Conservation (phyloP, 2,888 invertebrate species). For the Thecophora atra region DNA sequence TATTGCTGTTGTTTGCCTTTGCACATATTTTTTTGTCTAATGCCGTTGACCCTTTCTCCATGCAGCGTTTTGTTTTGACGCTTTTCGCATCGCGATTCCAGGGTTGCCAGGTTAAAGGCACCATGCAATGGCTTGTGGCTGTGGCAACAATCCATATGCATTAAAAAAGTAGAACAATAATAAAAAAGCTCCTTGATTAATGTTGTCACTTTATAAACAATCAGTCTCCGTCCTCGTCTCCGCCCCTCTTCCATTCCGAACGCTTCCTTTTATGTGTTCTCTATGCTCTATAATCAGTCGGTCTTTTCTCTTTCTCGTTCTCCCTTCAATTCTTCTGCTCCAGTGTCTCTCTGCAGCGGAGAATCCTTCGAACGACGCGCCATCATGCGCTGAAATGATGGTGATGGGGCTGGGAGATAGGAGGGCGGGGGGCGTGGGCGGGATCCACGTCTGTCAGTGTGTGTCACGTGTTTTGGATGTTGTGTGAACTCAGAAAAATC, state of each 20-base stretch:
- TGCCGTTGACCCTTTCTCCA: constrained; percentile 56
- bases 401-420: not conserved
- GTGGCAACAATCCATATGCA: not conserved
- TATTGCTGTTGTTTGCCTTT: constrained; percentile 48
- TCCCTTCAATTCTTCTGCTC: too few relatives aligned
- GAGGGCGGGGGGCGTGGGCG: not conserved
- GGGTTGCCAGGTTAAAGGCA: not conserved
- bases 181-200: too few relatives aligned
- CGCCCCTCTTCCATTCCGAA: not conserved
- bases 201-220: too few relatives aligned
- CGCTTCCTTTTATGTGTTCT: not conserved
- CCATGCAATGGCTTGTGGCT: not conserved
- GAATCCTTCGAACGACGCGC: constrained; percentile 41
- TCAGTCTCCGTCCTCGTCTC: not conserved
- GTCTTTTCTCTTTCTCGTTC: not conserved
- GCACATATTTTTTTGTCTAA: constrained; percentile 48
- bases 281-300: not conserved
- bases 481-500: constrained; percentile 8
- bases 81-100: constrained; percentile 14
- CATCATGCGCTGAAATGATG: constrained; percentile 54
- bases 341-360: too few relatives aligned
- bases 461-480: not conserved
- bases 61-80: constrained; percentile 27
- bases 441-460: too few relatives aligned
- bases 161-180: too few relatives aligned